Evolutionary conservation across 2,888 invertebrate genomes (phyloP).

Genomic region (Caenorhabditis sp.): DNA sequence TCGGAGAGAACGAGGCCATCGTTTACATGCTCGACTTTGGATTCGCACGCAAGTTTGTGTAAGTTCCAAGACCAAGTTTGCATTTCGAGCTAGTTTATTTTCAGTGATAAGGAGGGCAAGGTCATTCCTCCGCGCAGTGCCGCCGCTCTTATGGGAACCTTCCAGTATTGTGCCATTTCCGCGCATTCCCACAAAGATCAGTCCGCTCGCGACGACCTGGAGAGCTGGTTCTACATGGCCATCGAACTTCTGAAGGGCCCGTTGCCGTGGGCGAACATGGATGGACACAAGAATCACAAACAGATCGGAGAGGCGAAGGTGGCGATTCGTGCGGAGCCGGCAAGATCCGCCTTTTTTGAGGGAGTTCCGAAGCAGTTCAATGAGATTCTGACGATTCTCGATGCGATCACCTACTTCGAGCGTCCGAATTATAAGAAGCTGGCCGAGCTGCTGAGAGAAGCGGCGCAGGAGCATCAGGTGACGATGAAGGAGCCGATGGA

Average conservation of each 20-base stretch:
- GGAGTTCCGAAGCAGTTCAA: slow-evolving; percentile 68
- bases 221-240: slow-evolving; percentile 75
- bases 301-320: slow-evolving; percentile 58
- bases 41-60: slow-evolving; percentile 70
- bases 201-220: slow-evolving; percentile 72
- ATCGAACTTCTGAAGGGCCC: slow-evolving; percentile 69
- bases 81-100: neutral
- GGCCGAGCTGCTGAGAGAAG: slow-evolving; percentile 54
- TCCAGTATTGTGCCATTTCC: slow-evolving; percentile 70
- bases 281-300: slow-evolving; percentile 66
- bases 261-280: slow-evolving; percentile 68
- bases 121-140: slow-evolving; percentile 68
- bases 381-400: slow-evolving; percentile 66
- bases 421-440: slow-evolving; percentile 67
- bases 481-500: slow-evolving; percentile 68
- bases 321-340: slow-evolving; percentile 46
- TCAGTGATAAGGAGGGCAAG: slow-evolving; percentile 69
- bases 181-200: slow-evolving; percentile 72
- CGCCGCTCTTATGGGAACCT: slow-evolving; percentile 73
- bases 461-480: slow-evolving; percentile 57
- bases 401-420: slow-evolving; percentile 64
- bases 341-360: slow-evolving; percentile 60
- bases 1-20: slow-evolving; percentile 55
- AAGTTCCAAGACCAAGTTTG: slow-evolving; percentile 44
- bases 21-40: slow-evolving; percentile 77